phyloP scores from a whole-genome alignment of 1,140 invertebrate genomes.

The Penaeus japonicus region DNA sequence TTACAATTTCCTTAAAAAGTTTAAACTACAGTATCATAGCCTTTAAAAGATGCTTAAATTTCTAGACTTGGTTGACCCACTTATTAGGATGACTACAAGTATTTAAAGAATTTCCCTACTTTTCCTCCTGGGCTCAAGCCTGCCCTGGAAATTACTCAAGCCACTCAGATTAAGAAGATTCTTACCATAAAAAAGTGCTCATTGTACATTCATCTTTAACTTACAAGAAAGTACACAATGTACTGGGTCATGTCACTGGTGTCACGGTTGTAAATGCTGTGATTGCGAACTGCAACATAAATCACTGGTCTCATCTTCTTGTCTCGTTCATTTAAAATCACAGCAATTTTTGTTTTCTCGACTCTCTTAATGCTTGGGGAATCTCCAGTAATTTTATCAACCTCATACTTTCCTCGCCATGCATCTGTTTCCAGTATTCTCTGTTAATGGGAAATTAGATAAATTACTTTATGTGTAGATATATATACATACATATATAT shows the following conservation, averaged over 20 bases:
- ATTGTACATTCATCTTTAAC: background rate
- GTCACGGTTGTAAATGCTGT: background rate
- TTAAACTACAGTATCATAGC: no score
- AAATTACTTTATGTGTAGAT: no score
- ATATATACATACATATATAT: no score
- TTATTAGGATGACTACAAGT: no score
- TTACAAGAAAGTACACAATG: background rate
- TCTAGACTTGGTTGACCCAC: no score
- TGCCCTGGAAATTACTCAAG: no score
- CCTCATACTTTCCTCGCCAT: background rate
- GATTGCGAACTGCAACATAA: background rate
- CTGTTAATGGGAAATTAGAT: background rate
- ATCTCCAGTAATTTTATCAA: background rate
- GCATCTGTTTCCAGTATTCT: background rate
- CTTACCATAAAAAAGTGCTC: background rate
- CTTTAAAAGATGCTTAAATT: no score
- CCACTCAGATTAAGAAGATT: no score
- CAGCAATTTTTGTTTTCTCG: background rate
- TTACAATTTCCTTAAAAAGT: no score
- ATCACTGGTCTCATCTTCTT: background rate
- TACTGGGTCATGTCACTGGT: background rate
- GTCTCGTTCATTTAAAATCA: background rate
- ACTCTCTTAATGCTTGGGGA: background rate
- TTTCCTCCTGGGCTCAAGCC: no score
- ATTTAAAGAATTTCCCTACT: no score